Percentiles rank a stretch among this genome's conserved stretches.
phyloP scores from a whole-genome alignment of 2,888 invertebrate species.

The Epinotia demarniana region DNA sequence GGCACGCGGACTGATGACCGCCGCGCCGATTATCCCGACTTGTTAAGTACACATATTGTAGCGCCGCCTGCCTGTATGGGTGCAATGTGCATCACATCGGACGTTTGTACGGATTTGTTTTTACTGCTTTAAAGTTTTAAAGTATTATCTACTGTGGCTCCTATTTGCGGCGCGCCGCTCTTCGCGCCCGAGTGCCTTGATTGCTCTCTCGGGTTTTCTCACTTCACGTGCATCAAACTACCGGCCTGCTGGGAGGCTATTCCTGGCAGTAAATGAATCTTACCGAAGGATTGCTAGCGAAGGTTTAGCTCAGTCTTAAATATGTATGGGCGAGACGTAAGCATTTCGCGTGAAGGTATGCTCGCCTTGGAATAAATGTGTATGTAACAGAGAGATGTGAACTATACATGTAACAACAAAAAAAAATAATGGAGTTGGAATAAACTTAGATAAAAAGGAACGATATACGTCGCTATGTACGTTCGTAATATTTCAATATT shows the following conservation, averaged over 20 bases:
- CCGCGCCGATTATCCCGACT: no score
- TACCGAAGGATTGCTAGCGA: neutral
- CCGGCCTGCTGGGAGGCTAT: slow-evolving; percentile 6
- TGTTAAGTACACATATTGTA: neutral
- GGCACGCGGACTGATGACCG: no score
- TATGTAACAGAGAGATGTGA: neutral
- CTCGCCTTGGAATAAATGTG: no score
- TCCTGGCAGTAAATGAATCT: neutral
- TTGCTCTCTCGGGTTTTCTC: slow-evolving; percentile 23
- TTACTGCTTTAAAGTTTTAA: no score
- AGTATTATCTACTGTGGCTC: no score
- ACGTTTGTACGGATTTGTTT: no score
- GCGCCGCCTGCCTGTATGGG: neutral
- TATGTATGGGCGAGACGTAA: neutral
- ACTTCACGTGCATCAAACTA: slow-evolving; percentile 13
- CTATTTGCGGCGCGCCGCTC: slow-evolving; percentile 19
- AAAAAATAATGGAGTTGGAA: neutral
- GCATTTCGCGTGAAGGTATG: neutral
- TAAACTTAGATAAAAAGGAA: neutral
- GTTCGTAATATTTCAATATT: no score
- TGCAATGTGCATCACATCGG: no score
- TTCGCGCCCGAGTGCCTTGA: slow-evolving; percentile 33
- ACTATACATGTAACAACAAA: neutral
- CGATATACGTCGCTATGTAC: no score
- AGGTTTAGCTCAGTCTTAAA: neutral